phyloP scores from a whole-genome alignment of 2,888 invertebrate species.

The Aleiodes testaceus region DNA sequence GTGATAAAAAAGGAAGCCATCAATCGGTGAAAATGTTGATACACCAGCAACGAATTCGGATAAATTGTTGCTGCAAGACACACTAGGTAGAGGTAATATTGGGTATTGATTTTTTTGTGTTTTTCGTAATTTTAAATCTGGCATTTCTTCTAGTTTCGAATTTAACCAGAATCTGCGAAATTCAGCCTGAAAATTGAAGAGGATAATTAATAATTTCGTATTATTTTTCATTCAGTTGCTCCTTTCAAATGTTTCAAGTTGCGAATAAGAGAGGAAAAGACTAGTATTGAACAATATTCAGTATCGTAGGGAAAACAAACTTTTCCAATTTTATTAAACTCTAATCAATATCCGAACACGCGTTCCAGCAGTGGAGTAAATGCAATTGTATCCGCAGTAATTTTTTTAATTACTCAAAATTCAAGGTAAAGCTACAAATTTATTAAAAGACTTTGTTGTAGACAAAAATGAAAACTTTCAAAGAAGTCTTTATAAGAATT shows the following conservation, averaged over 20 bases:
- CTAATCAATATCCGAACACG: too few relatives aligned
- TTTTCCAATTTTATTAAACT: too few relatives aligned
- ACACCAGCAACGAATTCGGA: conserved; percentile 73
- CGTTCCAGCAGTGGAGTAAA: too few relatives aligned
- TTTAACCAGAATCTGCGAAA: conserved; percentile 90
- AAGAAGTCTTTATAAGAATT: too few relatives aligned
- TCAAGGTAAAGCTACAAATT: too few relatives aligned
- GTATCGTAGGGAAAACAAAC: too few relatives aligned
- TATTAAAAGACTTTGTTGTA: too few relatives aligned
- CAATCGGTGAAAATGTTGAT: conserved; percentile 75
- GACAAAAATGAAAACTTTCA: too few relatives aligned
- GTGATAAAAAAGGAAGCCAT: conserved; percentile 95
- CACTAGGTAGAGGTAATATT: conserved; percentile 75
- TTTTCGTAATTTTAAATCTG: conserved; percentile 70
- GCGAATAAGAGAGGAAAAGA: conserved; percentile 25
- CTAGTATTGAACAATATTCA: conserved; percentile 25
- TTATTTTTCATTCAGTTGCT: too few relatives aligned
- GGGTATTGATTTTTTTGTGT: conserved; percentile 71
- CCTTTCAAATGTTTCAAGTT: too few relatives aligned
- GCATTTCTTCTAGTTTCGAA: conserved; percentile 81
- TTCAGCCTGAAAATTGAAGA: conserved; percentile 78
- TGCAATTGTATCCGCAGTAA: too few relatives aligned
- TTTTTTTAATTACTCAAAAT: too few relatives aligned
- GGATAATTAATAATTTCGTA: conserved; percentile 19
- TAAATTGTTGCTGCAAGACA: conserved; percentile 72